Evolutionary conservation across 2,797 vertebrate genomes (phyloP).

Genomic region (Alcedo atthis): DNA sequence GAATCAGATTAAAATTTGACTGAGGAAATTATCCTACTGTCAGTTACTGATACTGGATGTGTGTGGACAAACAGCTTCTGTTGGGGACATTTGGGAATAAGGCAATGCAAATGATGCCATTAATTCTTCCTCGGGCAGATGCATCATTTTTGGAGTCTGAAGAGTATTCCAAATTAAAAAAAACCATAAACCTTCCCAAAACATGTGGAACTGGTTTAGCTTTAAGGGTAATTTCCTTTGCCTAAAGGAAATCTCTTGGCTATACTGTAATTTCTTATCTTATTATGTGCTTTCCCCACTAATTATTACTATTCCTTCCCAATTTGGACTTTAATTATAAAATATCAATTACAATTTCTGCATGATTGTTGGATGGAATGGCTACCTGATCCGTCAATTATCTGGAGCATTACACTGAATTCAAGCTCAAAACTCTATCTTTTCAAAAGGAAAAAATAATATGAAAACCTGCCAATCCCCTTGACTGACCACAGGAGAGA

Average conservation of each 20-base stretch:
- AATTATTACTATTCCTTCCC: constrained; percentile 41
- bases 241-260: background rate
- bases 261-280: constrained; percentile 34
- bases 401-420: background rate
- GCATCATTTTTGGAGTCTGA: background rate
- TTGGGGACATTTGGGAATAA: background rate
- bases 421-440: background rate
- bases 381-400: background rate
- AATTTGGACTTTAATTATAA: constrained; percentile 55
- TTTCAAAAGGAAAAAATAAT: background rate
- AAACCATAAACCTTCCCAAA: background rate
- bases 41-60: background rate
- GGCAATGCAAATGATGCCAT: background rate
- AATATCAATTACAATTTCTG: constrained; percentile 44
- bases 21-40: background rate
- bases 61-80: background rate
- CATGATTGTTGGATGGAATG: constrained; percentile 28
- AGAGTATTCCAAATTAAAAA: background rate
- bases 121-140: background rate
- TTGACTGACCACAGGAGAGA: background rate
- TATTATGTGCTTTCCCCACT: background rate
- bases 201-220: background rate
- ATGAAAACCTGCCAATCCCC: background rate
- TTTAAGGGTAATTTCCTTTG: constrained; percentile 1
- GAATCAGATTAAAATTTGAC: constrained; percentile 35